Evolutionary conservation across 2,113 vertebrate species (phyloP).

Genomic region (Labrus mixtus): DNA sequence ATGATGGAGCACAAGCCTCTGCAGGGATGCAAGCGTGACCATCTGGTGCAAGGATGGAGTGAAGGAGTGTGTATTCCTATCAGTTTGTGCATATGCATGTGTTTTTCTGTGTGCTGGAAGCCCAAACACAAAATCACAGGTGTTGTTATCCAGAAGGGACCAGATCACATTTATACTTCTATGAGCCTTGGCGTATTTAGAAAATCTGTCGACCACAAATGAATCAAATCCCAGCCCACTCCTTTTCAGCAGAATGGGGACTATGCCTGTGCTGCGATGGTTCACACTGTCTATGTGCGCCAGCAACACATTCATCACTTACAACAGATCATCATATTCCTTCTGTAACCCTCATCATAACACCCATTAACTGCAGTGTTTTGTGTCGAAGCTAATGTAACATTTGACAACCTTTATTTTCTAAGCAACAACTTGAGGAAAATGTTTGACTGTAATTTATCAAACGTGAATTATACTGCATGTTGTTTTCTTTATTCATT

Average conservation of each 20-base stretch:
- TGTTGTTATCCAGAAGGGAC: constrained; percentile 32
- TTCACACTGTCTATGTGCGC: constrained; percentile 26
- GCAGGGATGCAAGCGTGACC: constrained; percentile 49
- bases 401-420: neutral
- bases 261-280: neutral
- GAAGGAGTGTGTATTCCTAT: too few species aligned
- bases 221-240: constrained; percentile 34
- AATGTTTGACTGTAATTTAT: neutral
- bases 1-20: constrained; percentile 12
- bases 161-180: constrained; percentile 31
- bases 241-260: constrained; percentile 33
- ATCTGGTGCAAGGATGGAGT: constrained; percentile 59
- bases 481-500: neutral
- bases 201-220: constrained; percentile 38
- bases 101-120: constrained; percentile 29
- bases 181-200: constrained; percentile 35
- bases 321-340: constrained; percentile 26
- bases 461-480: neutral
- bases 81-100: neutral
- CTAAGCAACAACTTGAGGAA: constrained; percentile 14
- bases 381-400: constrained; percentile 28
- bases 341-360: constrained; percentile 39
- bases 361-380: constrained; percentile 24
- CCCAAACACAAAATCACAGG: constrained; percentile 6
- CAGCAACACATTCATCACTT: constrained; percentile 10